Base-by-base conservation (phyloP, 2,797 vertebrate species). In the Perodicticus potto region DNA sequence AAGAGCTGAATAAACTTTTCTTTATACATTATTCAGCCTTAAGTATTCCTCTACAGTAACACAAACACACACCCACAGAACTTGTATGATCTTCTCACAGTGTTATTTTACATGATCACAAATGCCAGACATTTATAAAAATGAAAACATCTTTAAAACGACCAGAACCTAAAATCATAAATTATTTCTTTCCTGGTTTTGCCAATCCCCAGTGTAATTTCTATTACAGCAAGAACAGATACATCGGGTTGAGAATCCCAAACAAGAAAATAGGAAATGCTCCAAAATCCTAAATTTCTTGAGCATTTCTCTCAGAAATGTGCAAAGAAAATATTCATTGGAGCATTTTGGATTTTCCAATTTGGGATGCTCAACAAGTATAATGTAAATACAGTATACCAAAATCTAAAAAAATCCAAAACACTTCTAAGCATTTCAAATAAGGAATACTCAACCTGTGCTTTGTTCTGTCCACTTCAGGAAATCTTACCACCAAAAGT, bases 181-280 rank as follows among this genome's bases (percentile, higher is more conserved):
- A 57, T 61, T 83, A 63, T 23, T 78, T 96, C 80, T 86, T 92
- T 89, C 49, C 63, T 43, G 20, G 5, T 92, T 86, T 91, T 74
- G 86, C 8, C n/a, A 7, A 0, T 6, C 2, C 34, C 4, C 40
- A 82, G 61, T 43, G 3, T 43, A 90, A 86, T 63, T 45, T 85
- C 4, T 84, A 16, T 74, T 55, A 91, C 92, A 72, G 65, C 27
- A 70, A 92, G 59, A 80, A 81, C 34, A 17, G 11, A 93, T 23
- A 29, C 1, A 2, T 27, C 53, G 37, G 53, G n/a, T 57, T 34
- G 77, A 80, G 23, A 7, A 80, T 25, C 22, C 77, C n/a, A 80
- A 80, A 80, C 25, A 22, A 11, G 22, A 78, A 70, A 70, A 22
- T 70, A 34, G 22, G n/a, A 70, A 78, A 78, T 34, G n/a, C 32